These are phyloP conservation scores for Pyxicephalus adspersus DNA, from an alignment of 2,113 vertebrate genomes.

Conservation along the genomic window DNA sequence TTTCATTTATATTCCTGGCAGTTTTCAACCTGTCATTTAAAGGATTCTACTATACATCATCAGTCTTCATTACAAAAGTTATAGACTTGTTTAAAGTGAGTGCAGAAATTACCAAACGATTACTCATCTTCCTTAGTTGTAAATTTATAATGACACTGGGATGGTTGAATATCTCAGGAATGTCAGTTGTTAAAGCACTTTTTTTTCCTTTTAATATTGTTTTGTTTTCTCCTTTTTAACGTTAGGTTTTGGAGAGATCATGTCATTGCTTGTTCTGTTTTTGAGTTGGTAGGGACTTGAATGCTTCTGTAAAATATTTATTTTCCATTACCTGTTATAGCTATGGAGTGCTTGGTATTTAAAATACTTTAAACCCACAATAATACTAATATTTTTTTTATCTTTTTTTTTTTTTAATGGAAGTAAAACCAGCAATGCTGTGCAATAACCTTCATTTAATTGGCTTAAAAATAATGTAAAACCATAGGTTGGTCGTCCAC, in stretches of 20 bases:
- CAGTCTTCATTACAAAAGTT: not conserved
- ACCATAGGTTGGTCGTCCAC: too few relatives aligned
- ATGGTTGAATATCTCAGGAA: constrained; percentile 9
- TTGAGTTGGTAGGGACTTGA: constrained; percentile 34
- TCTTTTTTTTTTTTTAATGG: too few relatives aligned
- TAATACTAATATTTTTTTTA: too few relatives aligned
- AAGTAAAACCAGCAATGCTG: too few relatives aligned
- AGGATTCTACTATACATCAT: too few relatives aligned
- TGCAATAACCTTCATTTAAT: too few relatives aligned
- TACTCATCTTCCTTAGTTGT: constrained; percentile 16
- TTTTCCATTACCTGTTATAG: too few relatives aligned
- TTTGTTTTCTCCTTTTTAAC: not conserved
- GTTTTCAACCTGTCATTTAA: too few relatives aligned
- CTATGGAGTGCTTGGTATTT: too few relatives aligned
- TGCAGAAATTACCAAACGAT: not conserved
- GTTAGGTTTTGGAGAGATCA: constrained; percentile 31
- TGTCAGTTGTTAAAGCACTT: constrained; percentile 4
- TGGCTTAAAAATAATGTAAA: too few relatives aligned
- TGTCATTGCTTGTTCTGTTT: constrained; percentile 30
- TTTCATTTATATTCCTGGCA: too few relatives aligned
- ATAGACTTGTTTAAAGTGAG: constrained; percentile 3
- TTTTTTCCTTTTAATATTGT: constrained; percentile 11
- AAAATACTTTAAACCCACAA: too few relatives aligned
- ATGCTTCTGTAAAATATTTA: not conserved
- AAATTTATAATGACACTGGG: constrained; percentile 13